Evolutionary conservation across 2,797 vertebrate genomes (phyloP).

Genomic region (Streptopelia turtur): DNA sequence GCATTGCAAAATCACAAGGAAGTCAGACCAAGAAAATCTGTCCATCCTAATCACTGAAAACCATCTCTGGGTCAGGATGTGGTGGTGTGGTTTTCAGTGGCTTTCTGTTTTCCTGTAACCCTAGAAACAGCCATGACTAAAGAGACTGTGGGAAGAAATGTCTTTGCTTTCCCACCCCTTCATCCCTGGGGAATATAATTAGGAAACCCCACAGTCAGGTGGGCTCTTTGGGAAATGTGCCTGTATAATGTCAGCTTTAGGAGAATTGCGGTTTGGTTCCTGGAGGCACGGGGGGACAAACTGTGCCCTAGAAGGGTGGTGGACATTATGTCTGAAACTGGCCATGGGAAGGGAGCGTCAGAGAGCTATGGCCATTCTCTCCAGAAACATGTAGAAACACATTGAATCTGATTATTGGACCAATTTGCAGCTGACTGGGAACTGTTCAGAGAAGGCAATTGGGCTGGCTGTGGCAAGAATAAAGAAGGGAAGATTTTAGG

Average conservation of each 20-base stretch:
- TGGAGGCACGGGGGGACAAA: background rate
- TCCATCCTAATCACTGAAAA: background rate
- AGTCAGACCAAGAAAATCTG: background rate
- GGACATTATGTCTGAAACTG: background rate
- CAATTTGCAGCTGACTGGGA: background rate
- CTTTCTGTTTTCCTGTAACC: background rate
- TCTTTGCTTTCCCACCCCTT: background rate
- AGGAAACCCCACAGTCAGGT: background rate
- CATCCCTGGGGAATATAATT: background rate
- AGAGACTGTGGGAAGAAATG: background rate
- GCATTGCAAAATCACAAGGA: background rate
- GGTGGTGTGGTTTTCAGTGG: background rate
- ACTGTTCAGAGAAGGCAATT: background rate
- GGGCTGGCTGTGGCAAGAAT: background rate
- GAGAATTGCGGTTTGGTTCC: background rate
- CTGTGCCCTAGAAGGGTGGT: background rate
- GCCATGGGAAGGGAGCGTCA: background rate
- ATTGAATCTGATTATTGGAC: background rate
- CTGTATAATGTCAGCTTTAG: fast-evolving
- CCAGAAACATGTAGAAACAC: background rate
- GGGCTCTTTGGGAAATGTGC: background rate
- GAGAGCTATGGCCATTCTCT: background rate
- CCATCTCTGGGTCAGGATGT: background rate
- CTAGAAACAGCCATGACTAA: background rate
- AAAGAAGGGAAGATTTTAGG: background rate